Evolutionary conservation across 1,140 invertebrate species (phyloP).

Genomic region (Pogonomyrmex barbatus): DNA sequence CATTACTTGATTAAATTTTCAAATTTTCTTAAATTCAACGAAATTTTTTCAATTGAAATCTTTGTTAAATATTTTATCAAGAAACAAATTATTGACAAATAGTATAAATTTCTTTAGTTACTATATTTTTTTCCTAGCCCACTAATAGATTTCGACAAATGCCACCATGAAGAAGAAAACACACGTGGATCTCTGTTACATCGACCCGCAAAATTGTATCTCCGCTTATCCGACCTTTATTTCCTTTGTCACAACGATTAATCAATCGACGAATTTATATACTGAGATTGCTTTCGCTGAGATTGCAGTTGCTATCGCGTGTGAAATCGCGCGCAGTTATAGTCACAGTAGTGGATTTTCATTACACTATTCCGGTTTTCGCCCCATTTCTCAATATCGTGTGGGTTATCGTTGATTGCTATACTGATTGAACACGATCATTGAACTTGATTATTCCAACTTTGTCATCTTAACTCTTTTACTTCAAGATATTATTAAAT

Average conservation of each 20-base stretch:
- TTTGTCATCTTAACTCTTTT: not conserved
- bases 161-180: not conserved
- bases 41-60: not conserved
- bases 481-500: not conserved
- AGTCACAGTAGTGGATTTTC: constrained; percentile 2
- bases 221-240: not conserved
- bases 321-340: constrained; percentile 22
- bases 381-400: not conserved
- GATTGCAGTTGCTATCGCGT: not conserved
- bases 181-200: not conserved
- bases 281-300: constrained; percentile 26
- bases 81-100: not conserved
- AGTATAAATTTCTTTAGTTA: not conserved
- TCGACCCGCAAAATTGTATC: constrained; percentile 3
- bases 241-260: constrained; percentile 13
- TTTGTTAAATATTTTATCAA: not conserved
- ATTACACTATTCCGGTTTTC: constrained; percentile 4
- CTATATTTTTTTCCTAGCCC: not conserved
- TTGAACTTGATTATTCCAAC: not conserved
- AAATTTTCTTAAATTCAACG: not conserved
- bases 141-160: not conserved
- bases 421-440: not conserved
- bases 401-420: constrained; percentile 17
- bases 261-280: constrained; percentile 30
- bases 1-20: not conserved